Base-by-base conservation (phyloP, 2,797 vertebrate genomes). In the Paratrypauchen microcephalus region DNA sequence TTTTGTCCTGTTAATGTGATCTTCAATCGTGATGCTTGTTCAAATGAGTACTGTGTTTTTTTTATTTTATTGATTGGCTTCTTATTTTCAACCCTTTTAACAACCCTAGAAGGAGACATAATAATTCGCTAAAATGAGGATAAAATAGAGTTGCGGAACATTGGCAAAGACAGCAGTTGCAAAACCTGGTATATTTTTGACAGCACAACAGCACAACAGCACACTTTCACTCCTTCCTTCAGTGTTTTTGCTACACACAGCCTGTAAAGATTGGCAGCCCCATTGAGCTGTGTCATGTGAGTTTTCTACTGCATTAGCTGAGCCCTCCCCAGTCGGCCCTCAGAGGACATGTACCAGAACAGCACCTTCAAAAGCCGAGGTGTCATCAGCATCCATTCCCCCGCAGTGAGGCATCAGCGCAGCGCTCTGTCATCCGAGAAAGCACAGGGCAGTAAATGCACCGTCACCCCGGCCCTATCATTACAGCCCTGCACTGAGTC, bases 341-440 rank as follows among this genome's bases (percentile, higher is more conserved):
- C 86, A 72, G 71, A 74, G 78, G 80, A 83, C 39, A 86, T 69
- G 5, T 77, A 81, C 80, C 69, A 83, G 88, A 88, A 84, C 70
- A 78, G 82, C 86, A 88, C 87, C 85, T 87, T 88, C 78, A 88
- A 85, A 89, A 76, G 75, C 73, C 75, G 72, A 76, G 15, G 36
- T 82, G 86, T 88, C 85, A 87, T 89, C 88, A 88, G 85, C 78
- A 79, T 86, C 85, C 83, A 87, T 85, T 84, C 83, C 83, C 78
- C 82, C 71, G 85, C 83, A 81, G 71, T 87, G 84, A 89, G 70
- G 86, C 88, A 90, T 90, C 89, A 89, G 83, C 90, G 90, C 74
- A 82, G 85, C 58, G 64, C 82, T 78, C 77, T 86, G 89, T 88
- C 85, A 91, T 85, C 84, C 63, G 87, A 90, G 81, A 84, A 23